Evolutionary conservation across 2,888 invertebrate genomes (phyloP).

Genomic region (Acholoe squamosa): DNA sequence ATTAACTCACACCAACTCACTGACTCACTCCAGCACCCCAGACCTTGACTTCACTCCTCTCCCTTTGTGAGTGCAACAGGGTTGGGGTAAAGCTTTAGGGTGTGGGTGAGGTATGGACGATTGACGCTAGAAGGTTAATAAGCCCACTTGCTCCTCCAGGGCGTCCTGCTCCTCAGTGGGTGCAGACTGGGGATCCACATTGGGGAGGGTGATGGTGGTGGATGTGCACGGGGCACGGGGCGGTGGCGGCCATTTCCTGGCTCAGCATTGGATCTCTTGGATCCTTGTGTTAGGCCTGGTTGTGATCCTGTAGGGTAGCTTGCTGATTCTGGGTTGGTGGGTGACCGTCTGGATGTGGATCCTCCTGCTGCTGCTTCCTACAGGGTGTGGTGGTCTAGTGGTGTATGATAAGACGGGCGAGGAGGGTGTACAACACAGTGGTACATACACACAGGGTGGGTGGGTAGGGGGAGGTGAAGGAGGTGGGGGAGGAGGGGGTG

Average conservation of each 20-base stretch:
- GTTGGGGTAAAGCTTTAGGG: no score
- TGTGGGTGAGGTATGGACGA: not conserved
- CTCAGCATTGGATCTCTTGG: not conserved
- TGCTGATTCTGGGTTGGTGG: not conserved
- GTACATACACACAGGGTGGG: not conserved
- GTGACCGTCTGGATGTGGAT: not conserved
- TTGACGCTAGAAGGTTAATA: slow-evolving; percentile 37
- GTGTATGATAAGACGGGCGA: not conserved
- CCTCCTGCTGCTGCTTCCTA: not conserved
- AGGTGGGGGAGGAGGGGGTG: not conserved
- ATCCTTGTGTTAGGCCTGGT: not conserved
- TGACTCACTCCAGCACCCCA: not conserved
- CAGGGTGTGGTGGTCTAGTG: no score
- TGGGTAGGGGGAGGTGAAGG: not conserved
- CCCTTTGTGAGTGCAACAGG: not conserved
- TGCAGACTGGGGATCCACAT: not conserved
- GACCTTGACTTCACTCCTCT: not conserved
- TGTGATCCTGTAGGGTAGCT: not conserved
- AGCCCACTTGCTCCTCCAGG: slow-evolving; percentile 32
- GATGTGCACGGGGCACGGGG: not conserved
- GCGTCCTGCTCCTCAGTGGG: not conserved
- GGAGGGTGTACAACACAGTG: not conserved
- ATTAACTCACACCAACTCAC: not conserved
- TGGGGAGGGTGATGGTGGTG: not conserved
- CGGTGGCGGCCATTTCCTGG: not conserved